Base-by-base conservation (phyloP, 2,888 invertebrate genomes). In the Xestobium rufovillosum region DNA sequence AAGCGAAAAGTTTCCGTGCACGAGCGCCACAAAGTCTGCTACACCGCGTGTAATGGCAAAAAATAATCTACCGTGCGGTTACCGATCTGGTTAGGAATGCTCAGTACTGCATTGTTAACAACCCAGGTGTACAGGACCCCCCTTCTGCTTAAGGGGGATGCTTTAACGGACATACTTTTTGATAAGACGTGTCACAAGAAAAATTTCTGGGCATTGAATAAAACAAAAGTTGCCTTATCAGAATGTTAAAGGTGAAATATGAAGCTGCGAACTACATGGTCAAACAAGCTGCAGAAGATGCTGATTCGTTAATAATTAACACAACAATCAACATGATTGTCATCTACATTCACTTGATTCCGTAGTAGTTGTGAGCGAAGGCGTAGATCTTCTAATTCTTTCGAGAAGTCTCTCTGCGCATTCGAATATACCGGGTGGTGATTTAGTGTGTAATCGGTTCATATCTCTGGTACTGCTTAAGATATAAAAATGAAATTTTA, bases 81-180 rank as follows among this genome's bases (percentile, higher is more conserved):
- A n/a, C n/a, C n/a, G n/a, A n/a, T n/a, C n/a, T n/a, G n/a, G n/a
- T n/a, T n/a, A n/a, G n/a, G n/a, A n/a, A n/a, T n/a, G n/a, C n/a
- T n/a, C n/a, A n/a, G n/a, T n/a, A n/a, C n/a, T n/a, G n/a, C n/a
- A n/a, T n/a, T n/a, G n/a, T n/a, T n/a, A n/a, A n/a, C n/a, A n/a
- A n/a, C n/a, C n/a, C n/a, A n/a, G n/a, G n/a, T n/a, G n/a, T n/a
- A n/a, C n/a, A n/a, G n/a, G n/a, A n/a, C n/a, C n/a, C n/a, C n/a
- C n/a, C n/a, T n/a, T n/a, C n/a, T n/a, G n/a, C n/a, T n/a, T n/a
- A n/a, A n/a, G n/a, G n/a, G n/a, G n/a, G n/a, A n/a, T 40, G 31
- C 47, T 41, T 50, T 47, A 47, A 43, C 41, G 34, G 40, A 52
- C 36, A 44, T 48, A 38, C 34, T 41, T 40, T 50, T 47, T 34